Base-by-base conservation (phyloP, 2,797 vertebrate genomes). In the Myotis daubentonii region DNA sequence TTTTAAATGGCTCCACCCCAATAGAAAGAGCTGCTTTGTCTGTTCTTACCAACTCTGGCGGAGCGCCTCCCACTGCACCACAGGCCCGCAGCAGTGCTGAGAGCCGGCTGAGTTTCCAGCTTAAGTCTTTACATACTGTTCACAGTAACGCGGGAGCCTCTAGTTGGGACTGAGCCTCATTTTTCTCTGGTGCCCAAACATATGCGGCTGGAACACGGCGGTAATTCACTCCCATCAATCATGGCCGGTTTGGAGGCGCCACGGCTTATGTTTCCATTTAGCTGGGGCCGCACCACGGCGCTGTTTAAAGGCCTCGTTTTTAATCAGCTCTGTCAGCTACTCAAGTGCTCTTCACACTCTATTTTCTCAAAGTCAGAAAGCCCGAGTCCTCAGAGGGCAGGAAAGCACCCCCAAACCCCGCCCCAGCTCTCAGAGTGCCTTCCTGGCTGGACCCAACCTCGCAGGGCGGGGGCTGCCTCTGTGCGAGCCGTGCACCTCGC, bases 281-380 rank as follows among this genome's bases (percentile, higher is more conserved):
- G 23, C 20, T 6, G 44, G 51, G 23, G 13, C 70, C 28, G 17
- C 55, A 38, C 79, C 41, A 22, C 1, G 51, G 9, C 23, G 49
- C 23, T 47, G 41, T 80, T 78, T 74, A 57, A 95, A 75, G 51
- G 65, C 60, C 16, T 92, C 68, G 30, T 95, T 92, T 91, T 81
- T 93, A 95, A 93, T 93, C 80, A 88, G 8, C 25, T 85, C 70
- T 72, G 60, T n/a, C 79, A 91, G 74, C 68, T 47, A 4, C 16
- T 57, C 68, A 87, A 84, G 65, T 23, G 30, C 28, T 80, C 17
- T 49, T 75, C 88, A 51, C 82, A 78, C 60, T 91, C 83, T 47
- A 65, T 96, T 93, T 92, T 87, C 85, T 96, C 49, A 87, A 92
- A 85, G 36, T 76, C 74, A 80, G 57, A 81, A 66, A 30, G 47